phyloP scores from a whole-genome alignment of 1,140 invertebrate genomes.

The Drosophila simulans region DNA sequence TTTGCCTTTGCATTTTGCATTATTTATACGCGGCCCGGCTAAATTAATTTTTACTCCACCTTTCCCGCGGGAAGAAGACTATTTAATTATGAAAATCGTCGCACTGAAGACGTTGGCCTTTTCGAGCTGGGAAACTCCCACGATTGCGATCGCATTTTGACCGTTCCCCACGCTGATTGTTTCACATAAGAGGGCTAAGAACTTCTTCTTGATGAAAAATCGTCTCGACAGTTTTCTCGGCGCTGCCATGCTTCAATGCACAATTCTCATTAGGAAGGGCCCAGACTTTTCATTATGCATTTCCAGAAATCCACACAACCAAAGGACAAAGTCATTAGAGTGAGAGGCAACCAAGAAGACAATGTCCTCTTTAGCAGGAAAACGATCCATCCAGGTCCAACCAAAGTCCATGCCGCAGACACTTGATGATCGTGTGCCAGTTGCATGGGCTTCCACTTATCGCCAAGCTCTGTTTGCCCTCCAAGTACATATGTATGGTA shows the following conservation, averaged over 20 bases:
- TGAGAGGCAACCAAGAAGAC: neutral
- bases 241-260: conserved; percentile 41
- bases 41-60: conserved; percentile 66
- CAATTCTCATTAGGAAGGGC: conserved; percentile 43
- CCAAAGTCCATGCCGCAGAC: conserved; percentile 14
- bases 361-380: conserved; percentile 10
- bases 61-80: conserved; percentile 47
- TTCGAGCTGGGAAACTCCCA: conserved; percentile 71
- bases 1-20: conserved; percentile 48
- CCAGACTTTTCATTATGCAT: neutral
- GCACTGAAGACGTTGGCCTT: conserved; percentile 36
- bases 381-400: neutral
- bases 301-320: conserved; percentile 3
- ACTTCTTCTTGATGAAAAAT: conserved; percentile 25
- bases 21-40: conserved; percentile 56
- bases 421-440: conserved; percentile 14
- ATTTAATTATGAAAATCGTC: conserved; percentile 74
- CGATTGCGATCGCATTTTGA: conserved; percentile 58
- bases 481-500: neutral
- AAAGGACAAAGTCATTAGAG: conserved; percentile 36
- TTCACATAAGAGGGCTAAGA: conserved; percentile 23
- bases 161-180: conserved; percentile 29
- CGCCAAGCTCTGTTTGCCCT: conserved; percentile 18
- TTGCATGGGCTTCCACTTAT: neutral
- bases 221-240: conserved; percentile 20